Evolutionary conservation across 1,140 invertebrate genomes (phyloP), one percentile per base, ranked within the genome.

Genomic region (Aethina tumida): DNA sequence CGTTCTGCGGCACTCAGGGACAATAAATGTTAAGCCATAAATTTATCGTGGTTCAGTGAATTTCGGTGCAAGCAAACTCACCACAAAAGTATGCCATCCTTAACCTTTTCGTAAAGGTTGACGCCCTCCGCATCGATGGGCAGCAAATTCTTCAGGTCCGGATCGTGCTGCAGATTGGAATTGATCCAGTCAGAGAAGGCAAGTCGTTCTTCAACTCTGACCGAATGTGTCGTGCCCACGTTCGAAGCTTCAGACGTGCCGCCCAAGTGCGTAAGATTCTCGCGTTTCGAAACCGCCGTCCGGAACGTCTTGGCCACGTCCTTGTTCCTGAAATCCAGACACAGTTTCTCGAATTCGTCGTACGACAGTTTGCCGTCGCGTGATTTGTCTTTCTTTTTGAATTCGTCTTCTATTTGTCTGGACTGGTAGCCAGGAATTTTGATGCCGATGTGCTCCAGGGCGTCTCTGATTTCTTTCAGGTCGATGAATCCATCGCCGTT

Each of bases 141-240:
- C 50, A 99, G 62, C 24, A 97, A 68, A 52, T 89, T 81, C 54
- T 82, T 81, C 18, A 97, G 71, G 64, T 98, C 93, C 6, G 77
- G 74, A 67, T 99, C 95, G 41, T 79, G 73, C 0, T 74, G 73
- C 31, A 99, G 66, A 71, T 97, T 96, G 22, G 82, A 83, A 63
- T 99, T 98, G 37, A 99, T 96, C 95, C 95, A 98, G 53, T 97
- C 89, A 35, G 92, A 90, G 69, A 98, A 99, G n/a, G 95, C 94
- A 46, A 94, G 70, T 60, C 96, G 90, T 67, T 99, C 95, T 61
- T 96, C 89, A n/a, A 91, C 68, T 3, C 88, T 73, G 3, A 94
- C 91, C 3, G 86, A 94, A 64, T 93, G 92, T 27, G 90, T 96
- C 21, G 89, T 96, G 22, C 82, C 88, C 67, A 90, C 88, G 55